Percentiles rank a stretch among this genome's conserved stretches.
These are phyloP conservation scores for Eurypyga helias DNA, from an alignment of 2,113 vertebrate species.

Conservation along the genomic window DNA sequence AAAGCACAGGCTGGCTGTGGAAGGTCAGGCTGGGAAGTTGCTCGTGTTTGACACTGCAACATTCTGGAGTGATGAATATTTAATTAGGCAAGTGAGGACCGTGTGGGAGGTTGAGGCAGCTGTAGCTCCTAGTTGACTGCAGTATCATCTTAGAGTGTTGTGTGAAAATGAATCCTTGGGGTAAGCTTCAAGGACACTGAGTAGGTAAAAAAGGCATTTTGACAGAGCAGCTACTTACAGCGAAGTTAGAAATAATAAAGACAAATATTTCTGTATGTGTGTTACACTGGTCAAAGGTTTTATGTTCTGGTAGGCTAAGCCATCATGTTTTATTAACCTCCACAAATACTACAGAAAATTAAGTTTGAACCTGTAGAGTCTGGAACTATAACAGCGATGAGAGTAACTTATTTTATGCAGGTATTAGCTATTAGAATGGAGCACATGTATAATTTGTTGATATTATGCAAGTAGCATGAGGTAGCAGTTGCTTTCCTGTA, in stretches of 20 bases:
- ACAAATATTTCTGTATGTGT: not conserved
- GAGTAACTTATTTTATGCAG: not conserved
- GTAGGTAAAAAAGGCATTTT: not conserved
- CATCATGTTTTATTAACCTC: not conserved
- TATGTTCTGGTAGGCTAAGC: not conserved
- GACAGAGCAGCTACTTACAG: not conserved
- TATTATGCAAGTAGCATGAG: not conserved
- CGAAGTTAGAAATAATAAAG: not conserved
- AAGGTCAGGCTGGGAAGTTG: slow-evolving; percentile 62
- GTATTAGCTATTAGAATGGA: not conserved
- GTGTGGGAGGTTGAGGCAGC: not conserved
- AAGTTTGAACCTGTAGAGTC: not conserved
- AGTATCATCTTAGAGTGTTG: not conserved
- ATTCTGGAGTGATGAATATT: slow-evolving; percentile 74
- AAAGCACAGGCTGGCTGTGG: slow-evolving; percentile 3
- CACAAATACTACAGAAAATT: not conserved
- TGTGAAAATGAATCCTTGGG: slow-evolving; percentile 49
- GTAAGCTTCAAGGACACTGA: slow-evolving; percentile 56
- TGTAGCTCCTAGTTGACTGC: not conserved
- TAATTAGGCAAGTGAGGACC: slow-evolving; percentile 34
- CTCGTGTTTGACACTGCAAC: slow-evolving; percentile 9
- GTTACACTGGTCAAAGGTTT: not conserved
- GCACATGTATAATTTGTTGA: slow-evolving; percentile 15
- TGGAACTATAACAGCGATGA: not conserved
- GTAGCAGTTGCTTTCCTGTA: not conserved